Evolutionary conservation across 1,140 invertebrate species (phyloP).

Genomic region (Nixonia krombeini): DNA sequence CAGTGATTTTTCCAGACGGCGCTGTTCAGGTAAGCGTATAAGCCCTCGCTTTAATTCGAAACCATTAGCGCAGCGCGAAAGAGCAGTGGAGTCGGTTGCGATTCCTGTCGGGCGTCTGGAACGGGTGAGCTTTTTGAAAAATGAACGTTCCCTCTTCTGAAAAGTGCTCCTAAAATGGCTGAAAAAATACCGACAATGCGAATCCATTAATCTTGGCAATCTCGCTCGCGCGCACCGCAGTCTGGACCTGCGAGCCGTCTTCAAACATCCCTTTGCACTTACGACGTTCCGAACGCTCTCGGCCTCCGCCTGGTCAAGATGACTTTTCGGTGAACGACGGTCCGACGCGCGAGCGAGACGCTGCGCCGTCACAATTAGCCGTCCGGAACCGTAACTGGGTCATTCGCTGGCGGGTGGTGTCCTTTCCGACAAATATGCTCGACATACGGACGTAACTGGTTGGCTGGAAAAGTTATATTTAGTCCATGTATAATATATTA

Average conservation of each 20-base stretch:
- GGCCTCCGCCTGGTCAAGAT: conserved; percentile 25
- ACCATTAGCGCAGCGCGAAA: conserved; percentile 50
- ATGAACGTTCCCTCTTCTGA: conserved; percentile 55
- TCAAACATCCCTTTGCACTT: conserved; percentile 57
- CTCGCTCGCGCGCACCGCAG: conserved; percentile 39
- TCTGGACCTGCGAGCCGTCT: conserved; percentile 35
- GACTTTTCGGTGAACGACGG: conserved; percentile 28
- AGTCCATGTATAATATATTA: too few relatives aligned
- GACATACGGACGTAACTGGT: neutral
- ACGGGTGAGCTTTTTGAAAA: conserved; percentile 58
- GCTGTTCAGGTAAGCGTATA: conserved; percentile 38
- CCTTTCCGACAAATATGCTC: conserved; percentile 9
- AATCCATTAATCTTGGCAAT: conserved; percentile 61
- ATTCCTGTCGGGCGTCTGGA: conserved; percentile 49
- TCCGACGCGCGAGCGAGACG: conserved; percentile 3
- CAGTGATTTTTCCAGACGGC: conserved; percentile 33
- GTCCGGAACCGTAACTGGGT: conserved; percentile 39
- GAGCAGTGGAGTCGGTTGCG: conserved; percentile 38
- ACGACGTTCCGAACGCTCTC: conserved; percentile 38
- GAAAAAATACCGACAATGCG: conserved; percentile 63
- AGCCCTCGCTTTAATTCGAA: conserved; percentile 54
- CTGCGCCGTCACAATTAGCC: conserved; percentile 35
- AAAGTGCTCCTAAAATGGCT: conserved; percentile 60
- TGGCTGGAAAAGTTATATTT: neutral
- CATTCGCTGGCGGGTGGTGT: conserved; percentile 28